A percentile compares a stretch with the other conserved stretches of the same genome.
Evolutionary conservation across 2,888 invertebrate species (phyloP).

Genomic region (Drosophila meridiana): DNA sequence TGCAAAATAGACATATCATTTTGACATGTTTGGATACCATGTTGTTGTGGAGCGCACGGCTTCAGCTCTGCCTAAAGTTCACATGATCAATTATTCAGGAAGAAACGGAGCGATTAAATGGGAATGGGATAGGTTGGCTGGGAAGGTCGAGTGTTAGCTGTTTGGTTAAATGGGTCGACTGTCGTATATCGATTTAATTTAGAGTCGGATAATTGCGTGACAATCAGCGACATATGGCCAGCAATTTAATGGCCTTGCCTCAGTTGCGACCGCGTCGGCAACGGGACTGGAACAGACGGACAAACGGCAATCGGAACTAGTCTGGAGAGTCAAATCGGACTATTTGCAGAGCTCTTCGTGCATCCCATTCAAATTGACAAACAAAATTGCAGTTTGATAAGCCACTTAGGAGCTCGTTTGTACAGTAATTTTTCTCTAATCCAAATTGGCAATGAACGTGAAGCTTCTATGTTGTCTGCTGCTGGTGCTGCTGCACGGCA

Average conservation of each 20-base stretch:
- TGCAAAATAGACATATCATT: slow-evolving; percentile 17
- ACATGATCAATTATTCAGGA: slow-evolving; percentile 70
- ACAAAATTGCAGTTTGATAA: slow-evolving; percentile 28
- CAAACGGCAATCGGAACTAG: background rate
- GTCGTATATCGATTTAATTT: slow-evolving; percentile 65
- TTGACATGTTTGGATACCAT: slow-evolving; percentile 1
- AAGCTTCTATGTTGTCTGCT: slow-evolving; percentile 38
- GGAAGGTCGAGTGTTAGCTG: background rate
- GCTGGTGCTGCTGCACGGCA: slow-evolving; percentile 27
- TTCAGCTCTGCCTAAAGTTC: slow-evolving; percentile 52
- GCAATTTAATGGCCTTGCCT: slow-evolving; percentile 41
- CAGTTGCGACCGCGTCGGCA: slow-evolving; percentile 51
- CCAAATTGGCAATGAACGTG: slow-evolving; percentile 34
- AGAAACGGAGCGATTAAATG: slow-evolving; percentile 22
- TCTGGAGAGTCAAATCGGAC: background rate
- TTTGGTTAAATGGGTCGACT: slow-evolving; percentile 24
- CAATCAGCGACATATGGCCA: slow-evolving; percentile 65
- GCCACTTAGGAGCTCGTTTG: slow-evolving; percentile 6
- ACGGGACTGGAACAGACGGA: slow-evolving; percentile 19
- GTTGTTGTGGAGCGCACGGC: slow-evolving; percentile 1
- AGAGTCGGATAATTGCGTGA: slow-evolving; percentile 74
- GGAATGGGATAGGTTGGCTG: background rate
- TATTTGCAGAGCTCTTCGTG: slow-evolving; percentile 54
- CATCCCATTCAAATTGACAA: slow-evolving; percentile 10
- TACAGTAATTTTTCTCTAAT: background rate